These are phyloP conservation scores for Thaleichthys pacificus DNA, from an alignment of 2,797 vertebrate genomes.

Conservation along the genomic window DNA sequence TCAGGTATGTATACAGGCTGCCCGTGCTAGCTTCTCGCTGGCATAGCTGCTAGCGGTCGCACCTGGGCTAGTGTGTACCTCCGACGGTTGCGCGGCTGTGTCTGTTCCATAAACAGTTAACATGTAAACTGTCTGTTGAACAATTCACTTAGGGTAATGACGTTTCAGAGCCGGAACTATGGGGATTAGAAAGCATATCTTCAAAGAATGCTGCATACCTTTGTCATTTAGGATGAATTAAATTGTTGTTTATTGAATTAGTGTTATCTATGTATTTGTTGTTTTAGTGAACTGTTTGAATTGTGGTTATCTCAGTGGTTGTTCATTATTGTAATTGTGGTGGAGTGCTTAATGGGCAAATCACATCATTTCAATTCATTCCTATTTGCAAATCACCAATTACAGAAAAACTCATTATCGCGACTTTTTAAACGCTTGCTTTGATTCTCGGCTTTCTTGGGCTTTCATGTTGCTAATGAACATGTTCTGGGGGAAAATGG, in stretches of 20 bases:
- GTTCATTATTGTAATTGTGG: slow-evolving; percentile 60
- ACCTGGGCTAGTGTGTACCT: too few relatives aligned
- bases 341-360: slow-evolving; percentile 40
- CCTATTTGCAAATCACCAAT: slow-evolving; percentile 62
- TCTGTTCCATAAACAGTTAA: slow-evolving; percentile 16
- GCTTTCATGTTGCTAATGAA: slow-evolving; percentile 36
- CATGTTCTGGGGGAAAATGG: slow-evolving; percentile 23
- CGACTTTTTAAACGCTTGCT: slow-evolving; percentile 50
- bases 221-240: slow-evolving; percentile 70
- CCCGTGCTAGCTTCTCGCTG: too few relatives aligned
- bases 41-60: too few relatives aligned
- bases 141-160: too few relatives aligned
- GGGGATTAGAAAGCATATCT: slow-evolving; percentile 64
- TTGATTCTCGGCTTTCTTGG: slow-evolving; percentile 43
- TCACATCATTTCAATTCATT: slow-evolving; percentile 48
- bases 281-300: slow-evolving; percentile 57
- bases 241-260: slow-evolving; percentile 61
- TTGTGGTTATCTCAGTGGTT: slow-evolving; percentile 50
- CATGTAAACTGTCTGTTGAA: not conserved
- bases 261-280: slow-evolving; percentile 65
- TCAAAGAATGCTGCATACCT: slow-evolving; percentile 58
- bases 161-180: slow-evolving; percentile 35
- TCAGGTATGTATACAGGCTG: too few relatives aligned
- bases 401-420: slow-evolving; percentile 56
- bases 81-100: not conserved